Evolutionary conservation across 2,113 vertebrate species (phyloP).

Genomic region (Shinisaurus crocodilurus): DNA sequence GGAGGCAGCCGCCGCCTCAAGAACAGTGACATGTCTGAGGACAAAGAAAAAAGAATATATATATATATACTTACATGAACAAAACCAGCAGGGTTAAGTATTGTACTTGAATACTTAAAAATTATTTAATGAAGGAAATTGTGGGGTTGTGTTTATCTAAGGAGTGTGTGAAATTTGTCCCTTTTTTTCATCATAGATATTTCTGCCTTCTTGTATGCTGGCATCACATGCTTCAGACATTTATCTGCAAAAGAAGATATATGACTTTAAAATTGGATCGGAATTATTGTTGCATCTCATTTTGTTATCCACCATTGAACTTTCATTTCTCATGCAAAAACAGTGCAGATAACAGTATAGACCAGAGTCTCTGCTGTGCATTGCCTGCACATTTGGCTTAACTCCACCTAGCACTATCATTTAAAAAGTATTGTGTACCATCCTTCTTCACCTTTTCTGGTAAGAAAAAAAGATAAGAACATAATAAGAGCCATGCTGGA

Average conservation of each 20-base stretch:
- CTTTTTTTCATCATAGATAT: background rate
- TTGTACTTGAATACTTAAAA: conserved; percentile 55
- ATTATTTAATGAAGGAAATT: conserved; percentile 59
- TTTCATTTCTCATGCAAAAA: background rate
- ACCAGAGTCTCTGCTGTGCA: background rate
- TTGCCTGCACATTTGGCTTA: background rate
- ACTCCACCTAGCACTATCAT: too few species aligned
- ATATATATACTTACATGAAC: conserved; percentile 24
- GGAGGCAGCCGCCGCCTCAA: conserved; percentile 56
- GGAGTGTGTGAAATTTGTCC: background rate
- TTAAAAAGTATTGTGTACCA: too few species aligned
- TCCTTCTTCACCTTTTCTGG: too few species aligned
- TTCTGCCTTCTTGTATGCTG: background rate
- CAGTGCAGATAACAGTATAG: background rate
- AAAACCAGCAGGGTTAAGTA: conserved; percentile 64
- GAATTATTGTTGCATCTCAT: background rate
- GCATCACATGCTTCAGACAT: too few species aligned
- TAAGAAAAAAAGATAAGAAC: too few species aligned
- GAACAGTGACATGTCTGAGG: conserved; percentile 60
- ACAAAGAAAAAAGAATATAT: conserved; percentile 60
- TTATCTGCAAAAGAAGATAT: background rate
- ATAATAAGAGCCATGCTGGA: too few species aligned
- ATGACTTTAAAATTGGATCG: background rate
- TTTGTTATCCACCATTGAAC: background rate
- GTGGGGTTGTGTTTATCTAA: conserved; percentile 3